Conservation (phyloP, 37 sponge, comb jelly and placozoan species). For the Halichondria panicea region DNA sequence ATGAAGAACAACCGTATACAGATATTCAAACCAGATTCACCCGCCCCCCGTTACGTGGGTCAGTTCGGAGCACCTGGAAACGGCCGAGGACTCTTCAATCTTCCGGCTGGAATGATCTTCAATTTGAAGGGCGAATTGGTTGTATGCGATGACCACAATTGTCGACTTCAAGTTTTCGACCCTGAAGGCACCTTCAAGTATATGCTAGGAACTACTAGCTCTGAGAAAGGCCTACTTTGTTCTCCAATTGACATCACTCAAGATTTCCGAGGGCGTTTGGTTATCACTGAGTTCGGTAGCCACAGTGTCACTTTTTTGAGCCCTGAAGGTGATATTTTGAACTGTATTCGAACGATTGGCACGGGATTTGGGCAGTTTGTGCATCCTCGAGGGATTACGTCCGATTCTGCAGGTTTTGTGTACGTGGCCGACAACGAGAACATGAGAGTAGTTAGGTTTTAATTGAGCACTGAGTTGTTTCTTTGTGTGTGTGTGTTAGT, state of each 20-base stretch:
- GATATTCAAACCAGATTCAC: conserved; percentile 28
- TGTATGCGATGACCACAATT: conserved; percentile 67
- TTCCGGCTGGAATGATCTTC: conserved; percentile 60
- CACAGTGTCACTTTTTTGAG: conserved; percentile 50
- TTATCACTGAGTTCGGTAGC: conserved; percentile 66
- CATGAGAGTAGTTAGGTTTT: conserved; percentile 58
- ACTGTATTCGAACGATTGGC: conserved; percentile 45
- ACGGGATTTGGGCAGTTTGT: conserved; percentile 41
- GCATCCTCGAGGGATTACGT: conserved; percentile 59
- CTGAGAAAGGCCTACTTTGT: conserved; percentile 53
- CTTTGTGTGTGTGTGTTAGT: no score
- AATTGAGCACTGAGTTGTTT: not conserved
- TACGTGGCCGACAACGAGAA: conserved; percentile 68
- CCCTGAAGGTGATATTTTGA: conserved; percentile 46
- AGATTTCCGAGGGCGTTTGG: conserved; percentile 47
- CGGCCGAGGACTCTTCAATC: conserved; percentile 22
- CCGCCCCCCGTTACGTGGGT: not conserved
- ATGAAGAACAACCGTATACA: conserved; percentile 74
- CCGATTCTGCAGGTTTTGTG: conserved; percentile 45
- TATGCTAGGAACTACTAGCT: conserved; percentile 24
- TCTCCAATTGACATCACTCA: conserved; percentile 48
- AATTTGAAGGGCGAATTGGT: conserved; percentile 34
- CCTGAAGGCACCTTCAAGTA: conserved; percentile 15
- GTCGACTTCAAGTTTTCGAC: conserved; percentile 58
- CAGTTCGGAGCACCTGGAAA: conserved; percentile 52